A percentile compares a stretch with the other conserved stretches of the same genome.
These are phyloP conservation scores for Cacajao melanocephalus DNA, from an alignment of 2,797 vertebrate species.

Conservation along the genomic window DNA sequence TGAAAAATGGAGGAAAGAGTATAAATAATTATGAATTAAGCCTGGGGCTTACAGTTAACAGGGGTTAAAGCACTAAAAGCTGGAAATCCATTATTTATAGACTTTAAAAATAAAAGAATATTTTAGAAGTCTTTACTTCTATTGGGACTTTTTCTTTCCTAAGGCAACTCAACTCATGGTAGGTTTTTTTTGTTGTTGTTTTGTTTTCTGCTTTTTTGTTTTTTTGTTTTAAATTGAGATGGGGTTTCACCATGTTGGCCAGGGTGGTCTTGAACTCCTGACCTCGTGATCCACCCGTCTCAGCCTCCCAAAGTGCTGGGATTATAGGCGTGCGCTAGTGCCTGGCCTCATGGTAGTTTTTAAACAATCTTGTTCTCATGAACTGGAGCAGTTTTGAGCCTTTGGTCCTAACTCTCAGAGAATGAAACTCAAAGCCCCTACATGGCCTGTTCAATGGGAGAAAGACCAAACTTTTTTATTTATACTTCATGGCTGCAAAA, in stretches of 20 bases:
- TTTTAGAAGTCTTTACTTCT: constrained; percentile 48
- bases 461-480: not conserved
- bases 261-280: too few species aligned
- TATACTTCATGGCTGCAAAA: not conserved
- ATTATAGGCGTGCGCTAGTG: too few species aligned
- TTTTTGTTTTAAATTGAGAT: too few species aligned
- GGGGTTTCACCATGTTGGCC: too few species aligned
- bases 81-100: constrained; percentile 53
- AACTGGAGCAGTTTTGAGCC: not conserved
- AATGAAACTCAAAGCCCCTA: not conserved
- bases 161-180: not conserved
- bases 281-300: too few species aligned
- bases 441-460: not conserved
- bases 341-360: not conserved
- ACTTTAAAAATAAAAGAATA: constrained; percentile 50
- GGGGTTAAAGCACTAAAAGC: not conserved
- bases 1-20: constrained; percentile 48
- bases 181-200: not conserved
- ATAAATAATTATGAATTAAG: constrained; percentile 45
- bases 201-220: too few species aligned
- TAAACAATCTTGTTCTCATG: not conserved
- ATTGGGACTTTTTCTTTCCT: not conserved
- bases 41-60: not conserved
- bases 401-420: not conserved
- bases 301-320: too few species aligned